Percentiles rank a stretch among this genome's conserved stretches.
phyloP scores from a whole-genome alignment of 2,113 vertebrate genomes.

The Gyps fulvus region DNA sequence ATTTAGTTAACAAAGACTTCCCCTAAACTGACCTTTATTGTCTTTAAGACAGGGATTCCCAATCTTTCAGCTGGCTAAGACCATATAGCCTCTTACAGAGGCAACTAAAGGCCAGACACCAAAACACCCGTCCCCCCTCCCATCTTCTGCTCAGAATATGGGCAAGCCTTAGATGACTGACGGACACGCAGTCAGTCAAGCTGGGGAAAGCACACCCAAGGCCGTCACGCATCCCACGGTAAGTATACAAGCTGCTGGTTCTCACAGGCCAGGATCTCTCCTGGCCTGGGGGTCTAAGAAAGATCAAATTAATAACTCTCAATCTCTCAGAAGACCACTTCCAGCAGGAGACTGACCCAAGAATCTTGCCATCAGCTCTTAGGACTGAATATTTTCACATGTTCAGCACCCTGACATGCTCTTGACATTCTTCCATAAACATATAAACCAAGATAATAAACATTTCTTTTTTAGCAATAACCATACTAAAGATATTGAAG shows the following conservation, averaged over 20 bases:
- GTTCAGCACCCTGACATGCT: background rate
- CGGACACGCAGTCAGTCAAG: rapidly evolving
- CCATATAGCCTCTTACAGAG: background rate
- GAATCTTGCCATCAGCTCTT: background rate
- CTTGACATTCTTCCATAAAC: background rate
- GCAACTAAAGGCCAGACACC: background rate
- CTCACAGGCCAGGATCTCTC: background rate
- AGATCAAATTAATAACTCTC: background rate
- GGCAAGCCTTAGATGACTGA: background rate
- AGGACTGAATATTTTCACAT: background rate
- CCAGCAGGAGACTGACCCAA: background rate
- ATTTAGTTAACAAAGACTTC: background rate
- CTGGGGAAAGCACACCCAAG: background rate
- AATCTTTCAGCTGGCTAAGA: background rate
- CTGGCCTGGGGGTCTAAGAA: background rate
- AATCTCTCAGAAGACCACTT: background rate
- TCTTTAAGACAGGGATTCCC: background rate
- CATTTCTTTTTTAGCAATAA: background rate
- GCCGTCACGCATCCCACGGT: background rate
- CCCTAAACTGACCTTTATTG: background rate
- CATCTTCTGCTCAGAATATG: background rate
- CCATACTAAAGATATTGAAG: background rate
- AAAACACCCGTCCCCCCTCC: background rate
- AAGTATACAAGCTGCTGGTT: background rate
- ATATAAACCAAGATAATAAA: background rate